phyloP scores from a whole-genome alignment of 1,140 invertebrate species.

The Aphelinus atriplicis region DNA sequence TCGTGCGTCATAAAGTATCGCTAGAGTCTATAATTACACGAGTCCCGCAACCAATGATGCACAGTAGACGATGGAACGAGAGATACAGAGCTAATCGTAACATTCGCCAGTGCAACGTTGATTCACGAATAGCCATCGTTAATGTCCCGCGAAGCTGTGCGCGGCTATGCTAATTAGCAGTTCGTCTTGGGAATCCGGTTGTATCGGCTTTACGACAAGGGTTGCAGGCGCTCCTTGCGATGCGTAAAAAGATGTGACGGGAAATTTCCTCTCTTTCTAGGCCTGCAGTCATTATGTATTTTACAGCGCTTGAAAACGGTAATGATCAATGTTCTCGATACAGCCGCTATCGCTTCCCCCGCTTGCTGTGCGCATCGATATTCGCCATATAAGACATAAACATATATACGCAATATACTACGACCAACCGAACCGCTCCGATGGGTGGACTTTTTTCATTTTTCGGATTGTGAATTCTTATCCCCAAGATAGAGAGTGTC shows the following conservation, averaged over 20 bases:
- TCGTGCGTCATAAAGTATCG: no score
- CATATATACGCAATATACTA: no score
- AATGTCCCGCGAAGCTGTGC: background rate
- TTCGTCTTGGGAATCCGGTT: conserved; percentile 15
- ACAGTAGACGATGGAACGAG: conserved; percentile 17
- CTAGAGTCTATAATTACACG: no score
- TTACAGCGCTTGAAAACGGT: conserved; percentile 14
- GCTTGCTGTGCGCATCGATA: background rate
- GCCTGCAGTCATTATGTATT: background rate
- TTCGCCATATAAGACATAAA: no score
- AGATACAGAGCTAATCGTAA: conserved; percentile 33
- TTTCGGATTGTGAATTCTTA: no score
- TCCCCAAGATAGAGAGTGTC: no score
- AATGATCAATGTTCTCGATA: conserved; percentile 13
- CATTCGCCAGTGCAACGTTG: conserved; percentile 14
- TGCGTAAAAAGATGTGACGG: conserved; percentile 8
- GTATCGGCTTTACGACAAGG: conserved; percentile 14
- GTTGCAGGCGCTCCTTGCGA: no score
- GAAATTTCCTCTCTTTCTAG: conserved; percentile 7
- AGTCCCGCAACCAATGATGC: background rate
- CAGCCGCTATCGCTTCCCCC: conserved; percentile 10
- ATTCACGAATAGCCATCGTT: conserved; percentile 27
- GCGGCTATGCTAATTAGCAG: conserved; percentile 35
- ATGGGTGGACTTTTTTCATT: no score
- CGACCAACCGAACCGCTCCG: no score